Conservation (phyloP, 1,140 invertebrate species). For the Littorina saxatilis region DNA sequence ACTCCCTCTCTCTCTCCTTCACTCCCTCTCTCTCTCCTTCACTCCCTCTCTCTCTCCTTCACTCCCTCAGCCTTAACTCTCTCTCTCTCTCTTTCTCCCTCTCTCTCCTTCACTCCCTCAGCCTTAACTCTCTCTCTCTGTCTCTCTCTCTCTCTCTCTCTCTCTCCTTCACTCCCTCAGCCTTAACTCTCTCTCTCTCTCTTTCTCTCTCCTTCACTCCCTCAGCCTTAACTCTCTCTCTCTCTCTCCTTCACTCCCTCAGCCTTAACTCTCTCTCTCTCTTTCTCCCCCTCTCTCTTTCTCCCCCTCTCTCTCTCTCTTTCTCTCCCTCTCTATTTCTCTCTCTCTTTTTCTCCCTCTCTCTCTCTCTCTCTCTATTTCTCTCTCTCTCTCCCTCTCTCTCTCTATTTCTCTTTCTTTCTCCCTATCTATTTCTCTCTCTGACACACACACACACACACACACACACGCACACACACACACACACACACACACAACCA, state of each 20-base stretch:
- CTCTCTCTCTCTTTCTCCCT: too few species aligned
- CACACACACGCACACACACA: not conserved
- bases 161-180: too few species aligned
- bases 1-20: too few species aligned
- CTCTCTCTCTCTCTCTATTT: too few species aligned
- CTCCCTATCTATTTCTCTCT: not conserved
- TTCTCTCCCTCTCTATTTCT: not conserved
- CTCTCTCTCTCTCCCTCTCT: constrained; percentile 1
- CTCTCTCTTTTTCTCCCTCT: not conserved
- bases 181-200: too few species aligned
- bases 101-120: too few species aligned
- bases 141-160: too few species aligned
- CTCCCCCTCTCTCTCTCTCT: not conserved
- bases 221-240: constrained; percentile 1
- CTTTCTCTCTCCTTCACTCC: not conserved
- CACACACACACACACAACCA: not conserved
- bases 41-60: too few species aligned
- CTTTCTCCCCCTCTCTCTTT: too few species aligned
- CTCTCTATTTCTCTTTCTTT: not conserved
- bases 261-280: not conserved
- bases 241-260: constrained; percentile 5
- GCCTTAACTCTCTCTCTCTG: too few species aligned
- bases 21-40: too few species aligned
- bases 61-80: too few species aligned
- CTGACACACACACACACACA: not conserved